Evolutionary conservation across 2,888 invertebrate genomes (phyloP), one percentile per base, ranked within the genome.

Genomic region (Mesoligia furuncula): DNA sequence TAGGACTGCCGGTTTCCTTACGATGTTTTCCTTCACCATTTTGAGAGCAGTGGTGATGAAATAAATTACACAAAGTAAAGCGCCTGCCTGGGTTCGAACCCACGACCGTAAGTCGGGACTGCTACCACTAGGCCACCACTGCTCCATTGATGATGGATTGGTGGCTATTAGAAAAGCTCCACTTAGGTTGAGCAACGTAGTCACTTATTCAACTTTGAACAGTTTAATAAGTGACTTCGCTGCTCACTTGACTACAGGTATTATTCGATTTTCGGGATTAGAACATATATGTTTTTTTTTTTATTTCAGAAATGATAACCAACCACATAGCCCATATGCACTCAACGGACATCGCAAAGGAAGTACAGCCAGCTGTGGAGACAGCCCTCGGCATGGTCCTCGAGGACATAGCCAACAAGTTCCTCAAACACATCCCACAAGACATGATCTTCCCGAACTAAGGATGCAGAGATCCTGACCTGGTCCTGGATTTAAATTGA

Each of bases 301-400:
- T 13, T 9, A 45, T 93, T 91, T 3, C 95, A 98, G 98, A 97
- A 90, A 96, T 97, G 92, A 97, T 97, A 77, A 97, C 97, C 0
- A 97, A 97, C 80, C 96, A 97, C 90, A 96, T 97, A 81, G 92
- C 97, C 0, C 96, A 96, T 74, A 97, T 97, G 92, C 97, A 98
- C 89, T 97, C 97, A 6, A 91, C 92, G 1, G 95, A 97, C 24
- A 94, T 98, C 42, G 91, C 97, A 4, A 95, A 96, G 59, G 97
- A 97, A 86, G 93, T 97, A 11, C 96, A 96, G 87, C 98, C 98
- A 0, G 97, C 97, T 0, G 93, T 97, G 83, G 97, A 98, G 92
- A 96, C 97, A 0, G 96, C 97, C 0, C 93, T 97, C 0, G 95
- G 97, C 1, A 97, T 97, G 92, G 96, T 97, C 0, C 94, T 98